A percentile compares a stretch with the other conserved stretches of the same genome.
These are phyloP conservation scores for Himalopsyche kuldschensis DNA, from an alignment of 2,888 invertebrate species.

Conservation along the genomic window DNA sequence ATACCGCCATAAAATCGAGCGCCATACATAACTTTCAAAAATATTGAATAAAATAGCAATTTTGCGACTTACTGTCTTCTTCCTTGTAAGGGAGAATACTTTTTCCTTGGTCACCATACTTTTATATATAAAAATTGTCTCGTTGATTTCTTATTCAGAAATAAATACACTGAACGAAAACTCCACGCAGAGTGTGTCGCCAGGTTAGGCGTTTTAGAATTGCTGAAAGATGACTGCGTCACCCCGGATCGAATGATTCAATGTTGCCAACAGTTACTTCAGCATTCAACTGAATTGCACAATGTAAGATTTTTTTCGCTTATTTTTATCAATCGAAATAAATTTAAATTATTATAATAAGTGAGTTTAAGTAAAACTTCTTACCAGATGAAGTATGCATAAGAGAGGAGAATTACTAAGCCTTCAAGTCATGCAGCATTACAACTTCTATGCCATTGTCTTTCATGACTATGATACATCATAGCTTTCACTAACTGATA, in stretches of 20 bases:
- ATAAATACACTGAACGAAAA: slow-evolving; percentile 79
- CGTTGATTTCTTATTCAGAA: slow-evolving; percentile 53
- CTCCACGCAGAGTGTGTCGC: slow-evolving; percentile 68
- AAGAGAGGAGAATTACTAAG: not conserved
- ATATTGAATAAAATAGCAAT: too few relatives aligned
- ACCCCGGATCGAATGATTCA: slow-evolving; percentile 88
- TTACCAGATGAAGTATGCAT: too few relatives aligned
- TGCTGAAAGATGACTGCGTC: slow-evolving; percentile 88
- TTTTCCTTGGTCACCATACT: too few relatives aligned
- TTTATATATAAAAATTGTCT: not conserved
- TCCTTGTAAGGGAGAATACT: too few relatives aligned
- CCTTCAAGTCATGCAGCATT: not conserved
- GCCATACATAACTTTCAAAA: too few relatives aligned
- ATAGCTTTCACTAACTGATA: too few relatives aligned
- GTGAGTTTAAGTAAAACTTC: too few relatives aligned
- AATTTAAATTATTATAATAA: too few relatives aligned
- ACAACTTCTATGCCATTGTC: too few relatives aligned
- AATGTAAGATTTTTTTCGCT: slow-evolving; percentile 8
- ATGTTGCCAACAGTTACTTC: slow-evolving; percentile 74
- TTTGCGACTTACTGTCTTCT: too few relatives aligned
- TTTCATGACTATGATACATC: too few relatives aligned
- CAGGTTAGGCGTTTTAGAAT: slow-evolving; percentile 68
- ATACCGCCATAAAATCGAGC: too few relatives aligned
- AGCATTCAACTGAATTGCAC: slow-evolving; percentile 26
- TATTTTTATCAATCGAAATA: not conserved